These are phyloP conservation scores for Chloebia gouldiae DNA, from an alignment of 2,113 vertebrate genomes.

Conservation along the genomic window DNA sequence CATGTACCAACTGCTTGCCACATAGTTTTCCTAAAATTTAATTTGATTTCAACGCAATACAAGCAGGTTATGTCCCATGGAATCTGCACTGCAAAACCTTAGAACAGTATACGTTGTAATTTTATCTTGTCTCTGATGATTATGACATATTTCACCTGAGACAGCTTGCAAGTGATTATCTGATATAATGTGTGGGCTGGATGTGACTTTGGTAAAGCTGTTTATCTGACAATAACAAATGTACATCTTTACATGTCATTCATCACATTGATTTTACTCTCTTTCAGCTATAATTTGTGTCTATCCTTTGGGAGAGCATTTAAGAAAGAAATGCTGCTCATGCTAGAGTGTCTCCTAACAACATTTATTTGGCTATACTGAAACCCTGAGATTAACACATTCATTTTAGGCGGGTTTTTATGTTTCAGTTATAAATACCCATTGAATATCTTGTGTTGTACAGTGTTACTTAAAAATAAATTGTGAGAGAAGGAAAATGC, in stretches of 20 bases:
- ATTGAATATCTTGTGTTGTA: not conserved
- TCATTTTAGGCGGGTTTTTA: not conserved
- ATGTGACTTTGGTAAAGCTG: not conserved
- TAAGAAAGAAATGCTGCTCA: not conserved
- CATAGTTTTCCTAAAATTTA: not conserved
- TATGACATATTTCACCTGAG: constrained; percentile 8
- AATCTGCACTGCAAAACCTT: not conserved
- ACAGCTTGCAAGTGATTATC: not conserved
- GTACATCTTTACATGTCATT: not conserved
- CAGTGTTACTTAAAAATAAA: not conserved
- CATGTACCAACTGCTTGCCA: not conserved
- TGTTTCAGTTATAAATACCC: not conserved
- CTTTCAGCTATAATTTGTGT: not conserved
- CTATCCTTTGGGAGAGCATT: not conserved
- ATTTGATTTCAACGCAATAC: not conserved
- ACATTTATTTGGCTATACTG: not conserved
- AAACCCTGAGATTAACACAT: not conserved
- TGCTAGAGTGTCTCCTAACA: not conserved
- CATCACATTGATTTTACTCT: not conserved
- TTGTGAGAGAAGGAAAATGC: not conserved
- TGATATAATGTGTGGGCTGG: not conserved
- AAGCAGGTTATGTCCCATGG: not conserved
- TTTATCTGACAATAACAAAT: constrained; percentile 15
- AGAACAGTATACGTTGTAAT: not conserved
- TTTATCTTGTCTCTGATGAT: not conserved